A percentile compares a stretch with the other conserved stretches of the same genome.
These are phyloP conservation scores for Drosophila lini DNA, from an alignment of 1,140 invertebrate species.

Conservation along the genomic window DNA sequence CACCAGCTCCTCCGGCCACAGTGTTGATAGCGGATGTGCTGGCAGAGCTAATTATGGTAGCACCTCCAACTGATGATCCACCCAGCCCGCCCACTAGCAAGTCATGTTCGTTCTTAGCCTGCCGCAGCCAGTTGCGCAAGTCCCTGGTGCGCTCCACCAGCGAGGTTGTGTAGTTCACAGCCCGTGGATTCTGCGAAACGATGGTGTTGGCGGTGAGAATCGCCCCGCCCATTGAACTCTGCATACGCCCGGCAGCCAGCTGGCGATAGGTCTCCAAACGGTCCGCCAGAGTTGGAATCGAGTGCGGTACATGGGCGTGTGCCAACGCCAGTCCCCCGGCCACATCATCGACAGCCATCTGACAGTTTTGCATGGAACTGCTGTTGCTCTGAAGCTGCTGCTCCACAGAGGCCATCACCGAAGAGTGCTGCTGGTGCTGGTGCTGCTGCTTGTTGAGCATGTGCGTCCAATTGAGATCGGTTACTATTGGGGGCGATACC, in stretches of 20 bases:
- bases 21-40: conserved; percentile 12
- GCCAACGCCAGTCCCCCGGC: not conserved
- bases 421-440: conserved; percentile 39
- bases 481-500: conserved; percentile 85
- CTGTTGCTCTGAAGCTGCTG: conserved; percentile 15
- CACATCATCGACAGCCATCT: conserved; percentile 6
- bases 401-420: conserved; percentile 8
- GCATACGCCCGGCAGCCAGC: conserved; percentile 77
- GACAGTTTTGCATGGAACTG: conserved; percentile 12
- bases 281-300: conserved; percentile 85
- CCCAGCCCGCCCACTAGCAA: conserved; percentile 59
- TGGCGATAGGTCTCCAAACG: conserved; percentile 85
- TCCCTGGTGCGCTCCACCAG: conserved; percentile 88
- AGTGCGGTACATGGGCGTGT: conserved; percentile 70
- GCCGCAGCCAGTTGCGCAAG: conserved; percentile 87
- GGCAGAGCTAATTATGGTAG: not conserved
- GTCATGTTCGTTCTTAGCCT: conserved; percentile 82
- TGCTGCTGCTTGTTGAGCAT: conserved; percentile 59
- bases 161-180: conserved; percentile 85
- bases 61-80: not conserved
- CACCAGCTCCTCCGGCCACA: not conserved
- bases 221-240: conserved; percentile 71
- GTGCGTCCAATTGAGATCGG: conserved; percentile 87
- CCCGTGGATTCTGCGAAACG: conserved; percentile 84
- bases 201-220: conserved; percentile 84